Percentiles rank a stretch among this genome's conserved stretches.
phyloP scores from a whole-genome alignment of 2,888 invertebrate species.

The Hydrotaea diabolus region DNA sequence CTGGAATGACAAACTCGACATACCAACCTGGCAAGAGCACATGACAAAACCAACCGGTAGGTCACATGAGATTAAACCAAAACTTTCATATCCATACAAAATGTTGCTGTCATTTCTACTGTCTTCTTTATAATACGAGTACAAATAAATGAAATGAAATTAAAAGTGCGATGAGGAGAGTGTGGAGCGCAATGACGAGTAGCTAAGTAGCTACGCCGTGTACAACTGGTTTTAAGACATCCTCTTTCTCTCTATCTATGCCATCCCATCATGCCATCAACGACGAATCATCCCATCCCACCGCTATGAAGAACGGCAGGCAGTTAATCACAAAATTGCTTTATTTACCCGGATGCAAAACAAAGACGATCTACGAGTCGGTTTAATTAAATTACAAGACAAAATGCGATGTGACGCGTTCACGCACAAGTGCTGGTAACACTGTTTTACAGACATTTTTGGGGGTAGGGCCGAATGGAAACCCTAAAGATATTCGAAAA shows the following conservation, averaged over 20 bases:
- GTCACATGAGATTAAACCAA: not conserved
- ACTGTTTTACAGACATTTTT: not conserved
- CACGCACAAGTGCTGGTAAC: not conserved
- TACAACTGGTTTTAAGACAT: not conserved
- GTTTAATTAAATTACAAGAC: slow-evolving; percentile 68
- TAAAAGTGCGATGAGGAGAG: not conserved
- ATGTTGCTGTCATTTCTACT: not conserved
- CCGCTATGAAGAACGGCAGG: not conserved
- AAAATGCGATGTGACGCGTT: not conserved
- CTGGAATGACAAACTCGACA: not conserved
- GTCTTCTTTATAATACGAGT: not conserved
- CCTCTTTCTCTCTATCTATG: not conserved
- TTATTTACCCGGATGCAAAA: slow-evolving; percentile 66
- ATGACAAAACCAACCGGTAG: not conserved
- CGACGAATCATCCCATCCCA: not conserved
- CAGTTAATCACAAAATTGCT: slow-evolving; percentile 42
- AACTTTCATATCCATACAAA: not conserved
- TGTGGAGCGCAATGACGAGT: not conserved
- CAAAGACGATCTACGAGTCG: slow-evolving; percentile 59
- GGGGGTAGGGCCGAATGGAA: not conserved
- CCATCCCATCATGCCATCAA: not conserved
- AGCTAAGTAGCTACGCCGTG: not conserved
- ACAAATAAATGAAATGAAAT: not conserved
- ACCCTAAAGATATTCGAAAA: no score
- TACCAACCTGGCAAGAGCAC: no score